Evolutionary conservation across 1,140 invertebrate genomes (phyloP), one percentile per base, ranked within the genome.

Genomic region (Halotydeus destructor): DNA sequence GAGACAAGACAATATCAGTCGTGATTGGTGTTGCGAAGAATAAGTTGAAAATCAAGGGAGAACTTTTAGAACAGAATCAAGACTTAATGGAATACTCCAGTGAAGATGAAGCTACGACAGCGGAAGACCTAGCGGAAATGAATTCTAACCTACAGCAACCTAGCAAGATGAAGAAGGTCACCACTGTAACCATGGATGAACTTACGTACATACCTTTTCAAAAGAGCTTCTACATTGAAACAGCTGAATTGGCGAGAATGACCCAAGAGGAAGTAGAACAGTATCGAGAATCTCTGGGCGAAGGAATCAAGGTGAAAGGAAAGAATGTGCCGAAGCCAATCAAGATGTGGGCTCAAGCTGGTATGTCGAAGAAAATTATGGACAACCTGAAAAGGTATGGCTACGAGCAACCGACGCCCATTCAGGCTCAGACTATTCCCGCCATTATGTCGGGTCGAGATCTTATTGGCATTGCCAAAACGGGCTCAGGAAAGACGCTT

Each of bases 391-490:
- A 89, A 58, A 88, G 80, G 63, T 66, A 49, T 26, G 71, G 71
- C 43, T 98, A 91, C 60, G 84, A 91, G 50, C 96, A 93, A 61
- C 94, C 94, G 3, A 99, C 94, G 3, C 93, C 94, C 0, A 98
- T 99, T 55, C 94, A 99, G 60, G 74, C 82, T 35, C 93, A 99
- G 65, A 89, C 89, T 8, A 88, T 99, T 58, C 93, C 93, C 22
- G 81, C 86, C n/a, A 85, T 98, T 47, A 96, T 99, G 89, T 89
- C 79, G 43, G 76, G 76, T 18, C 58, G 89, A 41, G 91, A 99
- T 67, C 66, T 99, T 25, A 98, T 99, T 56, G 93, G 93, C 42
- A 98, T 98, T 57, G 94, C 94, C 5, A 98, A 98, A 67, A 98
- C 94, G 19, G 66, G 66, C 11, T 94, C 85, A 58, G 94, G 94